Conservation (phyloP, 1,140 invertebrate genomes). For the Brachionus rotundiformis region DNA sequence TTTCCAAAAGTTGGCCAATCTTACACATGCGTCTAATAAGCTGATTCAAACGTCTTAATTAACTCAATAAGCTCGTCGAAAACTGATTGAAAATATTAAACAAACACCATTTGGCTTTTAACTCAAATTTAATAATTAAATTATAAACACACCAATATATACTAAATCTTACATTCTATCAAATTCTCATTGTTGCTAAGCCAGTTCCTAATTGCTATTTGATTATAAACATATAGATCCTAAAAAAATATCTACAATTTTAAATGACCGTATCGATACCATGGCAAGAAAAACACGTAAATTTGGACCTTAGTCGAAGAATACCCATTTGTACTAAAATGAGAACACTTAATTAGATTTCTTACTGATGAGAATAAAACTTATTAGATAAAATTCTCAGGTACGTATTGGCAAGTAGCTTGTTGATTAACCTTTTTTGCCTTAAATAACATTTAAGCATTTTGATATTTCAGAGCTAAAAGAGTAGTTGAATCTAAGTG, state of each 20-base stretch:
- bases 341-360: background rate
- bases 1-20: background rate
- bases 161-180: background rate
- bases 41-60: constrained; percentile 1
- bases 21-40: constrained; percentile 3
- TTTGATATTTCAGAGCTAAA: constrained; percentile 8
- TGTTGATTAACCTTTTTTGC: background rate
- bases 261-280: background rate
- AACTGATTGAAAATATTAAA: constrained; percentile 17
- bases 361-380: constrained; percentile 41
- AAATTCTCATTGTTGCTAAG: constrained; percentile 8
- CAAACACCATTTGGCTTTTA: constrained; percentile 13
- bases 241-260: background rate
- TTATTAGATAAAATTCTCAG: constrained; percentile 49
- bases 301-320: background rate
- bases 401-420: background rate
- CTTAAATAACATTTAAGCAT: constrained; percentile 5
- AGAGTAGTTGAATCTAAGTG: background rate
- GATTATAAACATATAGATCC: background rate
- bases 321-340: background rate
- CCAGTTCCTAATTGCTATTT: constrained; percentile 5
- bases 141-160: background rate
- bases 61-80: constrained; percentile 12
- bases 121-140: constrained; percentile 22
- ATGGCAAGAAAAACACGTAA: background rate